These are phyloP conservation scores for Phataginus tetradactyla DNA, from an alignment of 2,797 vertebrate genomes.

Conservation along the genomic window DNA sequence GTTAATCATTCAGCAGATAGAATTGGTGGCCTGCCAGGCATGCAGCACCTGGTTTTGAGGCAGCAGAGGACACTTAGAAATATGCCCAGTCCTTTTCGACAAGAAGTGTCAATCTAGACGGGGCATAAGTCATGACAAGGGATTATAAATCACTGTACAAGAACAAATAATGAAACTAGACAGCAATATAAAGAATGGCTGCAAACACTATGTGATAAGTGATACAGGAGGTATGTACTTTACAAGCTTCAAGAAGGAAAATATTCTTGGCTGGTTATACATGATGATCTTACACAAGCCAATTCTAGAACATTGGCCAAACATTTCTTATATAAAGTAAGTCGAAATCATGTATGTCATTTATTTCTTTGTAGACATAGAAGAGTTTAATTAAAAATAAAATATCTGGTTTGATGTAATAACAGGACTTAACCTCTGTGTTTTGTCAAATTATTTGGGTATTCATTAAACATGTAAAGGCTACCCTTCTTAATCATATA, in stretches of 20 bases:
- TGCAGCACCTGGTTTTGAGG: not conserved
- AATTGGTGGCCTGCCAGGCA: not conserved
- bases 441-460: constrained; percentile 2
- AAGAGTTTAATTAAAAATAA: constrained; percentile 4
- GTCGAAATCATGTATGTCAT: not conserved
- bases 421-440: not conserved
- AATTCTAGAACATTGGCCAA: not conserved
- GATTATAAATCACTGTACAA: constrained; percentile 52
- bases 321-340: not conserved
- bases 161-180: constrained; percentile 51
- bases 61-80: constrained; percentile 29
- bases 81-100: constrained; percentile 19
- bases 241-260: constrained; percentile 52
- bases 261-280: constrained; percentile 9
- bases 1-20: not conserved
- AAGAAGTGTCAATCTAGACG: constrained; percentile 53
- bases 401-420: not conserved
- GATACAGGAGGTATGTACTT: not conserved
- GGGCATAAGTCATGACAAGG: not conserved
- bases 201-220: constrained; percentile 21
- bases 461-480: not conserved
- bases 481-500: not conserved
- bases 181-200: constrained; percentile 46
- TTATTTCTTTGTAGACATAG: constrained; percentile 17
- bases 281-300: not conserved